Conservation (phyloP, 2,113 vertebrate species). For the Echinops telfairi region DNA sequence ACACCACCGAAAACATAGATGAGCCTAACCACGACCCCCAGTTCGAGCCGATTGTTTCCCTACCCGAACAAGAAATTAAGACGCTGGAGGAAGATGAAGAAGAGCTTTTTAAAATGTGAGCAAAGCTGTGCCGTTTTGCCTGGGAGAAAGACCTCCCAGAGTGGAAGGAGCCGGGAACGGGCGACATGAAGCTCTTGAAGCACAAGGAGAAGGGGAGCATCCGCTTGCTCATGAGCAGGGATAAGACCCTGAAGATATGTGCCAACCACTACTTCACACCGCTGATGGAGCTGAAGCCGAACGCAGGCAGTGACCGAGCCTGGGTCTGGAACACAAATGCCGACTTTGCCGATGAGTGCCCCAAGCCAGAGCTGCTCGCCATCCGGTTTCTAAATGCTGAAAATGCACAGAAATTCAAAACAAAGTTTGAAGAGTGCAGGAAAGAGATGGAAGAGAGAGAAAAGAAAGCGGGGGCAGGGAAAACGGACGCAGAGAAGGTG, state of each 20-base stretch:
- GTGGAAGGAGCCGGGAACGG: constrained; percentile 98
- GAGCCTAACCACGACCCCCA: constrained; percentile 98
- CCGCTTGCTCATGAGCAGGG: constrained; percentile 98
- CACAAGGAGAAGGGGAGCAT: no score
- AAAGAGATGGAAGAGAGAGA: constrained; percentile 91
- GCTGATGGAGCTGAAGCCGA: no score
- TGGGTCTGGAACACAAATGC: constrained; percentile 99
- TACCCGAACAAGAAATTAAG: constrained; percentile 99
- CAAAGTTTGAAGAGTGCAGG: no score
- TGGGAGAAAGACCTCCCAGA: constrained; percentile 97
- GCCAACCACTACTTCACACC: constrained; percentile 97
- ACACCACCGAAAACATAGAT: constrained; percentile 92
- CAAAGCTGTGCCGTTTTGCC: constrained; percentile 97
- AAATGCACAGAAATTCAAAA: no score
- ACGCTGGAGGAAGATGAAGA: no score
- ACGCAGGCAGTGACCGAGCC: constrained; percentile 97
- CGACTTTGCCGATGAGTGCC: no score
- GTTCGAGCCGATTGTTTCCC: constrained; percentile 98
- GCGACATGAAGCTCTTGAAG: constrained; percentile 97
- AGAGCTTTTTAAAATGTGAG: constrained; percentile 98
- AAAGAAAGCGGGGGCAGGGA: constrained; percentile 90
- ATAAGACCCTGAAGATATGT: constrained; percentile 98
- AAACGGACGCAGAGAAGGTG: constrained; percentile 92
- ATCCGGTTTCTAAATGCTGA: no score
- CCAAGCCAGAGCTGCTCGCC: no score